Conservation (phyloP, 2,797 vertebrate species). For the Ceryle rudis region DNA sequence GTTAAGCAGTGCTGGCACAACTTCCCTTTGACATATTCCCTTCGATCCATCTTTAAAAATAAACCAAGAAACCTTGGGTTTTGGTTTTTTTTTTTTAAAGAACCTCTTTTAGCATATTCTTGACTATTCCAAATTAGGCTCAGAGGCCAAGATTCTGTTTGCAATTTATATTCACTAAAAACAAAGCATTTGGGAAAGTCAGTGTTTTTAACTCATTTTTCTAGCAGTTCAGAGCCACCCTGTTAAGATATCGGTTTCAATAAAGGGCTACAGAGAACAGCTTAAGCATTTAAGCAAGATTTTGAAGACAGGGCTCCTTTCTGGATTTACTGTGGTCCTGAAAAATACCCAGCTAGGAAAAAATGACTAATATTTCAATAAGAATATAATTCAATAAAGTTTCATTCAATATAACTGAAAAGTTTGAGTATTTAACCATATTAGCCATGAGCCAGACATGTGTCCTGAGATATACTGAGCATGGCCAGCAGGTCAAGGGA, state of each 20-base stretch:
- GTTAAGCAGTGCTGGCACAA: slow-evolving; percentile 8
- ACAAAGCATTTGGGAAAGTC: not conserved
- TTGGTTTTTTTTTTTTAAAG: too few relatives aligned
- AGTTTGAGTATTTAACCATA: too few relatives aligned
- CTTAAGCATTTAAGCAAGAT: not conserved
- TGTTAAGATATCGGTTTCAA: not conserved
- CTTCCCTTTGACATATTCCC: not conserved
- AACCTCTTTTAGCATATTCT: not conserved
- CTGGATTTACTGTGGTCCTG: not conserved
- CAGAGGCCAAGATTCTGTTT: not conserved
- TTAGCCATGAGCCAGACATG: too few relatives aligned
- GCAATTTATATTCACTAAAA: not conserved
- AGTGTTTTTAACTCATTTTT: not conserved
- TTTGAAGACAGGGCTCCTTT: not conserved
- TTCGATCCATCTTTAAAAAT: not conserved
- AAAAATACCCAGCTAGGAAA: not conserved
- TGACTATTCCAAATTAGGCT: not conserved
- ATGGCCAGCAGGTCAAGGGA: too few relatives aligned
- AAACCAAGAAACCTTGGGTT: not conserved
- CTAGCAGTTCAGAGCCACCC: not conserved
- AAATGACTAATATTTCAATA: too few relatives aligned
- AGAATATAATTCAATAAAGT: too few relatives aligned
- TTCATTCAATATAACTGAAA: too few relatives aligned
- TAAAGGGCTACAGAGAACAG: not conserved
- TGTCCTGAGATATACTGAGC: too few relatives aligned